Percentiles rank a stretch among this genome's conserved stretches.
phyloP scores from a whole-genome alignment of 2,888 invertebrate species.

The Boloria selene region DNA sequence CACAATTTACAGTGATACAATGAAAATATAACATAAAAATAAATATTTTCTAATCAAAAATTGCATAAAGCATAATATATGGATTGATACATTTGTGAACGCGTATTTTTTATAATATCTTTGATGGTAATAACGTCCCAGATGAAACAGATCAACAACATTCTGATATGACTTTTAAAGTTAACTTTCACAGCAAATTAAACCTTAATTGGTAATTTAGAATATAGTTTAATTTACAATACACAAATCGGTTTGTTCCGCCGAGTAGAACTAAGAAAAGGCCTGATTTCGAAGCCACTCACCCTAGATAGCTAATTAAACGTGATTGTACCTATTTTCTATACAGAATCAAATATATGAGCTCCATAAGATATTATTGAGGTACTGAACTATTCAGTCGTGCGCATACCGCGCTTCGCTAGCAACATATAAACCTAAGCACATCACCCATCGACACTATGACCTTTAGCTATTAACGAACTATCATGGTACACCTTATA shows the following conservation, averaged over 20 bases:
- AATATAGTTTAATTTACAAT: too few species aligned
- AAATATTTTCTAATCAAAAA: neutral
- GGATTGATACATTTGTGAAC: neutral
- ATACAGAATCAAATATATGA: neutral
- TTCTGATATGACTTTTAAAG: neutral
- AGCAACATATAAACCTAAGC: constrained; percentile 4
- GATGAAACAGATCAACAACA: neutral
- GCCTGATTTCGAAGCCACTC: too few species aligned
- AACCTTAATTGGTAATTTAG: too few species aligned
- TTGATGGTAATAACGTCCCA: neutral
- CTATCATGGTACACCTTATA: neutral
- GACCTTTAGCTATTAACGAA: neutral
- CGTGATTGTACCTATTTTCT: constrained; percentile 25
- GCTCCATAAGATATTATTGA: constrained; percentile 3
- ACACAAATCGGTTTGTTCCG: too few species aligned
- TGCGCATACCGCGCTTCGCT: constrained; percentile 19
- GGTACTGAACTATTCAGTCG: constrained; percentile 26
- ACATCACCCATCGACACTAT: constrained; percentile 1
- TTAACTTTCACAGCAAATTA: too few species aligned
- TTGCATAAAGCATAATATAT: neutral
- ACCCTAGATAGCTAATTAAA: neutral
- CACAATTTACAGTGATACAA: constrained; percentile 18
- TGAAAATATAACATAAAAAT: constrained; percentile 6
- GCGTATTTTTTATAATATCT: neutral
- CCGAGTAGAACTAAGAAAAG: too few species aligned